Percentiles rank a stretch among this genome's conserved stretches.
These are phyloP conservation scores for Parauchenoglanis punctatus DNA, from an alignment of 2,797 vertebrate species.

Conservation along the genomic window DNA sequence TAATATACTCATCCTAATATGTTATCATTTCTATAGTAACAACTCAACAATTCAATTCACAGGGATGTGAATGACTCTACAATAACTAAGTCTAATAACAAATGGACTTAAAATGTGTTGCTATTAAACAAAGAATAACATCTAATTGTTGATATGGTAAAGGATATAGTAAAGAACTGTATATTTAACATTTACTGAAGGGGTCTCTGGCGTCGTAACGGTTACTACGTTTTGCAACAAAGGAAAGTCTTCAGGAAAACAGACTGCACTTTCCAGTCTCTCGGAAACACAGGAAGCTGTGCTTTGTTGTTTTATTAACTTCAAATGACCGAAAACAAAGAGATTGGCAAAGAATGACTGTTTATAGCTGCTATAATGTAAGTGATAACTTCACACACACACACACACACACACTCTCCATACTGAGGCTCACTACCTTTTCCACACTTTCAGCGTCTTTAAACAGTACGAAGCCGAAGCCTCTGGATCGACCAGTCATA, in stretches of 20 bases:
- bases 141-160: background rate
- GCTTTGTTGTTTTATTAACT: background rate
- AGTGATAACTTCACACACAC: background rate
- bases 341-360: background rate
- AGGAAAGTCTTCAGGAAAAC: background rate
- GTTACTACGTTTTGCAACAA: background rate
- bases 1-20: background rate
- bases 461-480: constrained; percentile 89
- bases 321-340: background rate
- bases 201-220: background rate
- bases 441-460: constrained; percentile 88
- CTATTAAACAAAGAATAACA: background rate
- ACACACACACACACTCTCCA: no score
- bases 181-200: background rate
- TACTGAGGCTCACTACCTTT: constrained; percentile 75
- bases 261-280: background rate
- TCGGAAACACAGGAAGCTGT: background rate
- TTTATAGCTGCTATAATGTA: background rate
- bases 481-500: constrained; percentile 87
- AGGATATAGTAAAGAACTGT: background rate
- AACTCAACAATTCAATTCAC: background rate
- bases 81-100: background rate
- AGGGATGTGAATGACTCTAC: background rate
- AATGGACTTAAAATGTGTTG: background rate
- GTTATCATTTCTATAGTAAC: background rate